Evolutionary conservation across 2,113 vertebrate genomes (phyloP), one percentile per base, ranked within the genome.

Genomic region (Colinus virginianus): DNA sequence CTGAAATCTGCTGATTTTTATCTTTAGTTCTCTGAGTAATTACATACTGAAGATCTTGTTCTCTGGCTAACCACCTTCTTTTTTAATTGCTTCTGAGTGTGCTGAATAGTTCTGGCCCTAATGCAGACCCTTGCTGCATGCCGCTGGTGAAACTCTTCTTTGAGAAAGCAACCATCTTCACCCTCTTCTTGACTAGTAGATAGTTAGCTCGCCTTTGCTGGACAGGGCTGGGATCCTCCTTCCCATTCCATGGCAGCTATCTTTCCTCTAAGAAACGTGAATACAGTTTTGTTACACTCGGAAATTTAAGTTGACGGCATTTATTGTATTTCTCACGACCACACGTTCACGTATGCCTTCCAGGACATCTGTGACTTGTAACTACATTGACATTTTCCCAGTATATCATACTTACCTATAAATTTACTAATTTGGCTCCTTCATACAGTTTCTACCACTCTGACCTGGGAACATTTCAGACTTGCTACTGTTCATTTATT

Each of bases 211-310:
- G 40, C n/a, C n/a, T 77, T 88, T 7, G 1, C 17, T 15, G 38
- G 8, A 30, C 19, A 20, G 34, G 32, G 13, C n/a, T 79, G n/a
- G 28, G 56, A 16, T 49, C 4, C 13, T 88, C 13, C 49, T 36
- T 72, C 42, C 36, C n/a, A 13, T 48, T 45, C 90, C 40, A 23
- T 4, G 75, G 32, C 66, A 79, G 22, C 40, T 78, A 6, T 14
- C 12, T 85, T 59, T 80, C 8, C 34, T 38, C 53, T 40, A 63
- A 70, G 66, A 75, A 74, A n/a, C 2, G 0, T 40, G 7, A 62
- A 30, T 5, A 1, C n/a, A 21, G n/a, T 23, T 38, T 84, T 0
- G 0, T 84, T 92, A 88, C 55, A 23, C 42, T 69, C 56, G 58
- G 28, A 74, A 87, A 21, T 61, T 55, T 58, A 77, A 85, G 15